Evolutionary conservation across 2,113 vertebrate genomes (phyloP), one percentile per base, ranked within the genome.

Genomic region (Chaetodon auriga): DNA sequence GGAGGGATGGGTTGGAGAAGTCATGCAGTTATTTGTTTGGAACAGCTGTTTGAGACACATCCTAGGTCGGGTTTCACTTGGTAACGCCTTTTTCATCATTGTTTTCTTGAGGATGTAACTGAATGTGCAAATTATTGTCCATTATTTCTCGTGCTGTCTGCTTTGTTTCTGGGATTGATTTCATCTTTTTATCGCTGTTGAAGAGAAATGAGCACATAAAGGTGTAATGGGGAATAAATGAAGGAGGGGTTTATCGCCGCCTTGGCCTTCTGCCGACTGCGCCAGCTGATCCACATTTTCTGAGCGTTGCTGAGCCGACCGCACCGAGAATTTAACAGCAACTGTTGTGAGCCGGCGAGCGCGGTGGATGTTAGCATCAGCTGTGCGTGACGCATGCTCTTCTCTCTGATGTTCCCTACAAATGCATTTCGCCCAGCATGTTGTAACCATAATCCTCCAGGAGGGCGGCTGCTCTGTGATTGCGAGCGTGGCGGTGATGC

Each of bases 401-500:
- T 55, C 7, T 48, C 55, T 66, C 70, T 54, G 55, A 55, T 4
- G 65, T 75, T 71, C 25, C 48, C 68, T 2, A 7, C 69, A 61
- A 86, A 83, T 68, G 54, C n/a, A 16, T 84, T 78, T 87, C 54
- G 14, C 76, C 73, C 84, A 74, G 86, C 54, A 6, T 80, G 69
- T 60, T 46, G 72, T 12, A 36, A 16, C 75, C 48, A 18, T 71
- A 69, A 58, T 84, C 78, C 78, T 84, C 5, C 72, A 48, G 80
- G 66, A 80, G 78, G 64, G 25, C 18, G 30, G 71, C 81, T 60
- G 61, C 45, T 62, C 71, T 64, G 58, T 23, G 49, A 7, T 75
- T 55, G 25, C 1, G 2, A 77, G 74, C 21, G 19, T 75, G 76
- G 72, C 35, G 21, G n/a, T 2, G 48, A 78, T 58, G 41, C 74